A percentile compares a stretch with the other conserved stretches of the same genome.
phyloP scores from a whole-genome alignment of 1,140 invertebrate species.

The Zelostemma sp. region DNA sequence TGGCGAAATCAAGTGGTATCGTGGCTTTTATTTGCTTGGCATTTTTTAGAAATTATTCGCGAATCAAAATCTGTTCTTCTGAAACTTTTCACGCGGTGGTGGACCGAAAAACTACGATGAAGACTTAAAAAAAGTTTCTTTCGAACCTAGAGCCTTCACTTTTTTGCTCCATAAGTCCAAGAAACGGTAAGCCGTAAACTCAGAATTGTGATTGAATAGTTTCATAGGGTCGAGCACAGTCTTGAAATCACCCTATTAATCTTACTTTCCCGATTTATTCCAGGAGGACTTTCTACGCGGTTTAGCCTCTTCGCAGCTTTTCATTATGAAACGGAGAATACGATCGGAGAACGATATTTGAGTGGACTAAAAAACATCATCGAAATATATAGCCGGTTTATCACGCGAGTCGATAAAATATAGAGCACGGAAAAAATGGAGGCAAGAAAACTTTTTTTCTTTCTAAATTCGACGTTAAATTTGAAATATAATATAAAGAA shows the following conservation, averaged over 20 bases:
- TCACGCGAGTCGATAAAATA: too few relatives aligned
- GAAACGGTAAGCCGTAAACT: slow-evolving; percentile 30
- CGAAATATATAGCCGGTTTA: too few relatives aligned
- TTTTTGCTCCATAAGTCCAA: slow-evolving; percentile 28
- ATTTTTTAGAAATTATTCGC: too few relatives aligned
- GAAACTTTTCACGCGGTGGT: neutral
- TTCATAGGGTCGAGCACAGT: slow-evolving; percentile 31
- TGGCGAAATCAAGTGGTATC: too few relatives aligned
- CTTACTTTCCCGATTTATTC: slow-evolving; percentile 62
- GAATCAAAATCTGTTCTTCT: too few relatives aligned
- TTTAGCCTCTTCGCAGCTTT: slow-evolving; percentile 59
- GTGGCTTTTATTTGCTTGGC: too few relatives aligned
- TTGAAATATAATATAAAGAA: too few relatives aligned
- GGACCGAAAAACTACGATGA: neutral
- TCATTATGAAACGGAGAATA: slow-evolving; percentile 57
- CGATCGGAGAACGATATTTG: too few relatives aligned
- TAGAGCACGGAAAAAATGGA: too few relatives aligned
- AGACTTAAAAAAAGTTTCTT: slow-evolving; percentile 1
- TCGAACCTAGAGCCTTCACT: slow-evolving; percentile 20
- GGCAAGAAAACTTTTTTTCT: too few relatives aligned
- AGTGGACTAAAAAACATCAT: too few relatives aligned
- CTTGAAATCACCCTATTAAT: slow-evolving; percentile 55
- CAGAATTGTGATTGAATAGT: slow-evolving; percentile 48
- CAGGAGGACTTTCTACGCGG: slow-evolving; percentile 54
- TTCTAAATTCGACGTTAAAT: too few relatives aligned